Percentiles rank a stretch among this genome's conserved stretches.
Evolutionary conservation across 23 tunicate species (phyloP).

Genomic region (Styela plicata): DNA sequence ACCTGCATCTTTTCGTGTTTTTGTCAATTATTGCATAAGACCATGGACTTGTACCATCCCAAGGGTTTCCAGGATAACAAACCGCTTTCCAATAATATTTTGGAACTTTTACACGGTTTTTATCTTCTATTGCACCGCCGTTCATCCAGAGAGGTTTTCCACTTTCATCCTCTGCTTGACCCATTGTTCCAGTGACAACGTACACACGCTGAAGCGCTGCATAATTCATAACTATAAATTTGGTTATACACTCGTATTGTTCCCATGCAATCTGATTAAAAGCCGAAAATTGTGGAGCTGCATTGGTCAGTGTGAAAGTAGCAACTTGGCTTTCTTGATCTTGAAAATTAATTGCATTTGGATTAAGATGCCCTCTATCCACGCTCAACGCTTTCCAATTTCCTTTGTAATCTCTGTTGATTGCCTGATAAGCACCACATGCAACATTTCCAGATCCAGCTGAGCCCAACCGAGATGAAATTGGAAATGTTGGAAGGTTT

Average conservation of each 20-base stretch:
- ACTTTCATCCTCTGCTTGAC: slow-evolving; percentile 49
- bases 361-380: slow-evolving; percentile 87
- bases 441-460: slow-evolving; percentile 10
- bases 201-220: slow-evolving; percentile 67
- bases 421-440: slow-evolving; percentile 71
- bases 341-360: slow-evolving; percentile 78
- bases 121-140: slow-evolving; percentile 8
- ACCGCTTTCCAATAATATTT: slow-evolving; percentile 96
- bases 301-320: slow-evolving; percentile 96
- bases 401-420: slow-evolving; percentile 55
- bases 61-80: slow-evolving; percentile 85
- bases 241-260: slow-evolving; percentile 76
- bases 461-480: slow-evolving; percentile 43
- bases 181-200: slow-evolving; percentile 87
- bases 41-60: slow-evolving; percentile 47
- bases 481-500: slow-evolving; percentile 5
- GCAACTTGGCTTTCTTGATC: slow-evolving; percentile 50
- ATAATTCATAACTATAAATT: slow-evolving; percentile 44
- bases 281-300: slow-evolving; percentile 83
- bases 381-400: slow-evolving; percentile 45
- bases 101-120: slow-evolving; percentile 81
- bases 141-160: slow-evolving; percentile 70
- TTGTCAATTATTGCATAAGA: slow-evolving; percentile 63
- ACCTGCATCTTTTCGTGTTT: slow-evolving; percentile 31
- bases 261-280: slow-evolving; percentile 85